phyloP scores from a whole-genome alignment of 2,888 invertebrate genomes.

The Caenorhabditis angaria region DNA sequence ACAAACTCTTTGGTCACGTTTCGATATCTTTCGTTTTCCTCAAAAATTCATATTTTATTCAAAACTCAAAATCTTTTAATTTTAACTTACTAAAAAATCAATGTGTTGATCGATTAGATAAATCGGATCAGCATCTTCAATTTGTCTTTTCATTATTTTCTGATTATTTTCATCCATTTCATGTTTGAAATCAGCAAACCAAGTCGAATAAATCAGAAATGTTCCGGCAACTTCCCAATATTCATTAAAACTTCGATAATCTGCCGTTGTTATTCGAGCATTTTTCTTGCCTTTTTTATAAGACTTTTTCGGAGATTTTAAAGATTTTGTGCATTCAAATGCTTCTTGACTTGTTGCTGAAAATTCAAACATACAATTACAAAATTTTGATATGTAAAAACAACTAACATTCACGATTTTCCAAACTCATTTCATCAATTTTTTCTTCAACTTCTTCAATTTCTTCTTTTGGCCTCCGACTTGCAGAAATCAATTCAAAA shows the following conservation, averaged over 20 bases:
- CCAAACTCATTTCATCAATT: slow-evolving; percentile 19
- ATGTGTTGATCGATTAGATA: slow-evolving; percentile 30
- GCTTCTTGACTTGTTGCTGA: neutral
- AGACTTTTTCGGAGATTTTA: neutral
- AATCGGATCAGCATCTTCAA: slow-evolving; percentile 13
- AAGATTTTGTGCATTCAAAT: neutral
- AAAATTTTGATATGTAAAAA: neutral
- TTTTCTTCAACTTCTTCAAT: slow-evolving; percentile 15
- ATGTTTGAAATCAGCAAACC: slow-evolving; percentile 33
- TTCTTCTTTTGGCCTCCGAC: slow-evolving; percentile 13
- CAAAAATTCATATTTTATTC: slow-evolving; percentile 3
- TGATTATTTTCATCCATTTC: slow-evolving; percentile 28
- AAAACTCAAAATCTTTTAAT: neutral
- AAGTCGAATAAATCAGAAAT: slow-evolving; percentile 33
- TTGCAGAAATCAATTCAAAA: slow-evolving; percentile 22
- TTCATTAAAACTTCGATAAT: slow-evolving; percentile 25
- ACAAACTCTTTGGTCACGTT: slow-evolving; percentile 12
- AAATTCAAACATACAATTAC: neutral
- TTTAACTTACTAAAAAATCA: slow-evolving; percentile 20
- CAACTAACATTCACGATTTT: neutral
- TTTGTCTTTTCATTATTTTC: slow-evolving; percentile 9
- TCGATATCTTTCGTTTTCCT: slow-evolving; percentile 20
- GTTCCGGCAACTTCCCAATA: slow-evolving; percentile 26
- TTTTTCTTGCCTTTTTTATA: slow-evolving; percentile 12
- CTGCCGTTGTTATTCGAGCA: neutral